phyloP scores from a whole-genome alignment of 2,113 vertebrate genomes.

The Puffinus mauretanicus region DNA sequence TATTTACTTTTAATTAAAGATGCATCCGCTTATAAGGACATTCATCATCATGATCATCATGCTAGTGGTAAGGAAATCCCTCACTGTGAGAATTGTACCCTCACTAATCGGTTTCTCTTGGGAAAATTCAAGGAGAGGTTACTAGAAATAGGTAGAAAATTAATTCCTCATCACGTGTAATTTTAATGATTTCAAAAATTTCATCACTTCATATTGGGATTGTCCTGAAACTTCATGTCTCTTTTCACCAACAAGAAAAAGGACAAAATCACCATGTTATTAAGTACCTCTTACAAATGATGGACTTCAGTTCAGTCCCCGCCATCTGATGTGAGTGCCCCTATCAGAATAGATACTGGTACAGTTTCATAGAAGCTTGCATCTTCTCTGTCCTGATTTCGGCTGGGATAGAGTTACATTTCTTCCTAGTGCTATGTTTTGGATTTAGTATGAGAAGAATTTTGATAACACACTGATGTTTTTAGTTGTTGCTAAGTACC shows the following conservation, averaged over 20 bases:
- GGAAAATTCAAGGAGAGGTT: not conserved
- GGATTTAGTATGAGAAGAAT: too few species aligned
- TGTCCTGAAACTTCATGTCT: not conserved
- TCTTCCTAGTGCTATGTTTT: too few species aligned
- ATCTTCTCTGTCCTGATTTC: not conserved
- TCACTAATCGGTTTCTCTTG: not conserved
- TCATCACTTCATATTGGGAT: not conserved
- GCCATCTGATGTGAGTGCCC: not conserved
- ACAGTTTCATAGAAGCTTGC: not conserved
- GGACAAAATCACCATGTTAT: not conserved
- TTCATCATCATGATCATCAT: not conserved
- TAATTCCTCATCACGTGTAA: not conserved
- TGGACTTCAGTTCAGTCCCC: not conserved
- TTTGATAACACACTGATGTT: too few species aligned
- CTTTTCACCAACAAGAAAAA: not conserved
- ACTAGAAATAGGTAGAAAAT: not conserved
- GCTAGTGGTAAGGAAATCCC: not conserved
- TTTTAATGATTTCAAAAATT: not conserved
- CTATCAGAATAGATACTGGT: not conserved
- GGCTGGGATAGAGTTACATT: too few species aligned
- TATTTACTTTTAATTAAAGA: conserved; percentile 61
- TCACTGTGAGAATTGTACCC: not conserved
- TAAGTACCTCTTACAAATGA: not conserved
- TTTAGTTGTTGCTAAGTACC: too few species aligned
- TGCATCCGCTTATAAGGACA: not conserved